Base-by-base conservation (phyloP, 2,797 vertebrate species). In the Echiichthys vipera region DNA sequence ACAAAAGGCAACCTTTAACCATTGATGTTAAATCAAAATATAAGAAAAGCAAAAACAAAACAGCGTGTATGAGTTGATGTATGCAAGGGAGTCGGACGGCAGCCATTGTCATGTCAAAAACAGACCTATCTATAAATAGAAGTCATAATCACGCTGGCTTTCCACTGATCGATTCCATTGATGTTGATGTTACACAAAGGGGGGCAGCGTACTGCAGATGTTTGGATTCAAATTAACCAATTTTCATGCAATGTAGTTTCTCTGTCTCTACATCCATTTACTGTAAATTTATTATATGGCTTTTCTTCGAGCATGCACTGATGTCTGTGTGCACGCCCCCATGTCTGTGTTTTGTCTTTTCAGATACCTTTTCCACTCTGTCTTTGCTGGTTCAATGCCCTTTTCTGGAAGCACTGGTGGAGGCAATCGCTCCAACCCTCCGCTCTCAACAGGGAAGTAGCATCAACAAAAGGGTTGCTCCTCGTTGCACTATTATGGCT, bases 141-240 rank as follows among this genome's bases (percentile, higher is more conserved):
- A 65, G 40, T 80, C 70, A 62, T 77, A 74, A 79, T 82, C 85
- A 90, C 74, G 75, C 45, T 79, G 67, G 61, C 59, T 91, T 88
- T 90, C 89, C 88, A 88, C 72, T 78, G 74, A 92, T 90, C 89
- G 17, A 89, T 92, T 79, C 30, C 42, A 89, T 85, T 64, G 82
- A 91, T 81, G 73, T 58, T 34, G 37, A 76, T 82, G 29, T 83
- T 34, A 67, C 51, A 55, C 61, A 54, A 77, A 76, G 30, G 56
- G 71, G 76, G 42, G 34, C 1, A 0, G 30, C 37, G 22, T 37
- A 39, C 65, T 74, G 67, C 56, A 78, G 62, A 76, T 65, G 20
- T 77, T 49, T 83, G 22, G 20, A 64, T 53, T 29, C n/a, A 59
- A 79, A 81, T 53, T 61, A 72, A 71, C 43, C 56, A 37, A 54